Base-by-base conservation (phyloP, 2,888 invertebrate genomes). In the Stenotaenia linearis region DNA sequence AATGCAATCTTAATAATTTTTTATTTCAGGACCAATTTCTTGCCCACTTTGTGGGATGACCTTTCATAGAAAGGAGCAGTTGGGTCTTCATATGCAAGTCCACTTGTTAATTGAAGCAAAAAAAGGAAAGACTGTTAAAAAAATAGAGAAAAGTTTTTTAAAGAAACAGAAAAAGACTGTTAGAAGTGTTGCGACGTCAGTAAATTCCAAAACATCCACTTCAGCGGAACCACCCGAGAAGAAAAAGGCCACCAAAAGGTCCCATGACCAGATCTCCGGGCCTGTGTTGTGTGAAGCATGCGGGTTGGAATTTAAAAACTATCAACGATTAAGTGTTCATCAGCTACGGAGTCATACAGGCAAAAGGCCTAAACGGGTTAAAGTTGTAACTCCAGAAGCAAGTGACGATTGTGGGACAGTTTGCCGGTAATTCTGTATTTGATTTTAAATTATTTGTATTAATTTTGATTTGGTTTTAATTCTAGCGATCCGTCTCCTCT, bases 1-100 rank as follows among this genome's bases (percentile, higher is more conserved):
- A 45, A n/a, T 45, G 45, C 5, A 45, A 45, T 56, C 15, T 56
- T 56, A 56, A 4, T 56, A 56, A 56, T 56, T 56, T 18, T 56
- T 56, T 9, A 21, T 21, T 21, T 23, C 21, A 77, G 77, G 77
- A 32, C 77, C 77, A 12, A 77, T 77, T 7, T 37, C 37, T 3
- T 77, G 77, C 37, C 77, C 77, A 18, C n/a, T 77, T n/a, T 77
- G 77, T 21, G 37, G 35, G 15, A n/a, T 77, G 77, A 32, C 37
- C 12, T 77, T 77, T 21, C 2, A 77, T 40, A 7, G 40, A 32
- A 77, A 40, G 37, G 4, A 35, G 7, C 37, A 37, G 18, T 21
- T 77, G 12, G 9, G 37, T 21, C 18, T 37, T 4, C 77, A 77
- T 21, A 77, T 77, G 77, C 9, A 77, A 77, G 37, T 32, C 1